Conservation (phyloP, 1,140 invertebrate species). For the Philaenus spumarius region DNA sequence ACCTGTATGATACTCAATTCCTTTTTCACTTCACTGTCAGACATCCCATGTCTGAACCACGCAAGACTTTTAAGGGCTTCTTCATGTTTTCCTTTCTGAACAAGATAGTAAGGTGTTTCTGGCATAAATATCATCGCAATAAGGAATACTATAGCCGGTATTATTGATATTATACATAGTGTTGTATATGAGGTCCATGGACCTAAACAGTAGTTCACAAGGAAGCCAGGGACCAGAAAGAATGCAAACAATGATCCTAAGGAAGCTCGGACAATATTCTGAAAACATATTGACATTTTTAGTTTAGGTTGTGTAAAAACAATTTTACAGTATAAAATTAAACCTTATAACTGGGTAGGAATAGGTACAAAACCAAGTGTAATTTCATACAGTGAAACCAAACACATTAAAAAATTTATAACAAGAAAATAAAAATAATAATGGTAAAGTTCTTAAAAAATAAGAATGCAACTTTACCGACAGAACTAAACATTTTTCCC, state of each 20-base stretch:
- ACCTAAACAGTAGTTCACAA: constrained; percentile 68
- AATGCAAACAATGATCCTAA: constrained; percentile 72
- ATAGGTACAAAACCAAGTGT: too few relatives aligned
- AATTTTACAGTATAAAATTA: too few relatives aligned
- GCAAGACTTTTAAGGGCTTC: constrained; percentile 59
- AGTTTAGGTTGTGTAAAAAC: too few relatives aligned
- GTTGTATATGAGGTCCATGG: constrained; percentile 59
- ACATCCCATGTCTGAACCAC: constrained; percentile 53
- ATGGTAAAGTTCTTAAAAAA: too few relatives aligned
- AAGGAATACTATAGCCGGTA: constrained; percentile 51
- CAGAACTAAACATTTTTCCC: too few relatives aligned
- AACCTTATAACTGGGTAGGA: too few relatives aligned
- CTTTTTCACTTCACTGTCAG: constrained; percentile 70
- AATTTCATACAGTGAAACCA: too few relatives aligned
- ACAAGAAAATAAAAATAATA: too few relatives aligned
- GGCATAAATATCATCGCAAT: constrained; percentile 6
- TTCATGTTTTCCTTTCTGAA: background rate
- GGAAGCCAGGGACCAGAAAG: constrained; percentile 65
- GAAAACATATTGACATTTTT: too few relatives aligned
- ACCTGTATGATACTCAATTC: constrained; percentile 53
- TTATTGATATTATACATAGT: constrained; percentile 56
- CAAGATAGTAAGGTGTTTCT: constrained; percentile 19
- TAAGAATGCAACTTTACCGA: too few relatives aligned
- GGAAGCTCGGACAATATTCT: constrained; percentile 20
- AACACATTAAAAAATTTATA: too few relatives aligned